Conservation (phyloP, 2,888 invertebrate species). For the Drosophila incognita region DNA sequence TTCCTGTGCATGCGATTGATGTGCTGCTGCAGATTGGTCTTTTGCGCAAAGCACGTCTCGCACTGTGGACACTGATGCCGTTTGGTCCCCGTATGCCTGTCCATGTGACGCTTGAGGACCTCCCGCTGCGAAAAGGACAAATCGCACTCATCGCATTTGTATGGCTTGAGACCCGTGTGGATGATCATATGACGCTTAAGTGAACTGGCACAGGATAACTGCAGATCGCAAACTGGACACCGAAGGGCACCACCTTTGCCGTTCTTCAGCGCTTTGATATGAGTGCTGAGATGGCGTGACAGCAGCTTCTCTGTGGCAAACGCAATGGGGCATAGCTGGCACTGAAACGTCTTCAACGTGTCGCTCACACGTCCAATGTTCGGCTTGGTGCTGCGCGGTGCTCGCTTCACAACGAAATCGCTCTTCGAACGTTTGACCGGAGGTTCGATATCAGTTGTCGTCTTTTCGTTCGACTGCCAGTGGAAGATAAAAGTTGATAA, state of each 20-base stretch:
- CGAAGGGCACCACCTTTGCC: conserved; percentile 85
- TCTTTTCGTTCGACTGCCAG: conserved; percentile 51
- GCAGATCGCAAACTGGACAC: conserved; percentile 88
- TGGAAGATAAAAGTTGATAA: background rate
- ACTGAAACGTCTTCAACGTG: conserved; percentile 87
- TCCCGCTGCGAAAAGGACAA: conserved; percentile 90
- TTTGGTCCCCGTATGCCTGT: conserved; percentile 87
- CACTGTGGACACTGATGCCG: conserved; percentile 89
- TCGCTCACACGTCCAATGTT: conserved; percentile 63
- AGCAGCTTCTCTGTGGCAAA: conserved; percentile 88
- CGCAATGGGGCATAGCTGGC: conserved; percentile 88
- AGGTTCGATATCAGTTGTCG: background rate
- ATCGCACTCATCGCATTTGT: conserved; percentile 86
- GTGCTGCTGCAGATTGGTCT: conserved; percentile 89
- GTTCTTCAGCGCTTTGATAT: conserved; percentile 86
- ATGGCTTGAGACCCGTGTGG: conserved; percentile 87
- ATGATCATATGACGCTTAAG: conserved; percentile 89
- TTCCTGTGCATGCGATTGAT: conserved; percentile 86
- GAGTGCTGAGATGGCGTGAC: conserved; percentile 88
- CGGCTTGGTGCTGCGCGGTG: conserved; percentile 19
- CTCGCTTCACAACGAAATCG: conserved; percentile 40
- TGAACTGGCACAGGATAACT: conserved; percentile 88
- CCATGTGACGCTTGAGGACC: conserved; percentile 88
- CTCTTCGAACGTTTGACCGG: conserved; percentile 24
- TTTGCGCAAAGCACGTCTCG: conserved; percentile 90